Conservation (phyloP, 2,797 vertebrate genomes). For the Acanthopagrus latus region DNA sequence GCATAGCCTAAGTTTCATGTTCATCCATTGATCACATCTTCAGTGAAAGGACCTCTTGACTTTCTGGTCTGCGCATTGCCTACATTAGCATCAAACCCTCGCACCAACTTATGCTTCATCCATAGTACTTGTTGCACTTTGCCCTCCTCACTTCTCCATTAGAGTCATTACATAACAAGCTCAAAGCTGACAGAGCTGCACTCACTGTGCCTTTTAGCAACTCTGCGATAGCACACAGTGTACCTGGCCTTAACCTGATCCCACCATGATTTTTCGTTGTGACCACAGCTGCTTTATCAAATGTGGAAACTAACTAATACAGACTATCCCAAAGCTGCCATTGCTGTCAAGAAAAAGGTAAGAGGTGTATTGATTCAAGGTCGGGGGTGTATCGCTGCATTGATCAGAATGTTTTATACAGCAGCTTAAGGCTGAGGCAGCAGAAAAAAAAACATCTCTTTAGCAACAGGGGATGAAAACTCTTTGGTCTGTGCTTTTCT, state of each 20-base stretch:
- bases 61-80: background rate
- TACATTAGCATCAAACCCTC: background rate
- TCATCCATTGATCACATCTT: background rate
- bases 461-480: background rate
- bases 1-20: too few relatives aligned
- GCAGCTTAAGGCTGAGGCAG: background rate
- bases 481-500: too few relatives aligned
- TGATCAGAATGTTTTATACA: background rate
- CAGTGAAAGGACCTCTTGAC: background rate
- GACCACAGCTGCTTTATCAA: background rate
- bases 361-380: background rate
- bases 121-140: background rate
- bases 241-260: background rate
- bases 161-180: background rate
- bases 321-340: background rate
- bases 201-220: background rate
- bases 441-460: background rate
- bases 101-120: background rate
- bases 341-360: conserved; percentile 2
- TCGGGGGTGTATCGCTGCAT: background rate
- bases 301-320: background rate
- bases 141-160: background rate
- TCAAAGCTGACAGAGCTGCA: background rate
- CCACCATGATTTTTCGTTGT: background rate
- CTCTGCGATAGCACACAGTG: background rate